A percentile compares a stretch with the other conserved stretches of the same genome.
Conservation (phyloP, 2,113 vertebrate species). For the Platichthys flesus region DNA sequence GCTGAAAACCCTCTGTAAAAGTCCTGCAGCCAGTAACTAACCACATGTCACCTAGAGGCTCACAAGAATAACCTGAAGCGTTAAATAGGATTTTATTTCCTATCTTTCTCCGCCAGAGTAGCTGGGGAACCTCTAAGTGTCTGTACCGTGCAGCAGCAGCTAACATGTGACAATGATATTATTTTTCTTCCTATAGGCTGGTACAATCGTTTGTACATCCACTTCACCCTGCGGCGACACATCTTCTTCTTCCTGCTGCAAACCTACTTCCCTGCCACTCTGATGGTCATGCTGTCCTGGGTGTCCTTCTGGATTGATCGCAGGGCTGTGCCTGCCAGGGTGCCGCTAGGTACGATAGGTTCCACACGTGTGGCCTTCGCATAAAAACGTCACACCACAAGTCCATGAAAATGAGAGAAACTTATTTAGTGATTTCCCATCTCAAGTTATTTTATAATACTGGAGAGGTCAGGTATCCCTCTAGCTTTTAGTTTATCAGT, state of each 20-base stretch:
- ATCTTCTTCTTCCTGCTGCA: conserved; percentile 96
- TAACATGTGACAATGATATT: conserved; percentile 12
- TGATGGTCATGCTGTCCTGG: conserved; percentile 97
- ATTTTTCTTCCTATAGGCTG: conserved; percentile 82
- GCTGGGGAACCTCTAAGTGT: conserved; percentile 33
- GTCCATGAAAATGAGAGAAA: background rate
- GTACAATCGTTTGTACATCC: conserved; percentile 94
- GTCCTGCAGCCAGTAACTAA: conserved; percentile 26
- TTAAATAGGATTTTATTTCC: conserved; percentile 45
- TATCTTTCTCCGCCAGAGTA: conserved; percentile 51
- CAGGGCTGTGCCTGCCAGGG: conserved; percentile 90
- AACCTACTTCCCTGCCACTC: conserved; percentile 92
- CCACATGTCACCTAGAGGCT: conserved; percentile 32
- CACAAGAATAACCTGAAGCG: conserved; percentile 41
- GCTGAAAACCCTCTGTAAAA: conserved; percentile 16
- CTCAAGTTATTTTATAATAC: background rate
- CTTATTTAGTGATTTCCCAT: too few species aligned
- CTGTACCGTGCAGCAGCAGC: conserved; percentile 25
- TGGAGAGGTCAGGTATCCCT: too few species aligned
- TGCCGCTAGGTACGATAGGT: conserved; percentile 86
- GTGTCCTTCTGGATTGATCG: conserved; percentile 95
- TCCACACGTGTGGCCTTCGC: background rate
- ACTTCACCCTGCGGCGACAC: conserved; percentile 91
- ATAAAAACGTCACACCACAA: too few species aligned
- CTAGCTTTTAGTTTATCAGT: background rate